Evolutionary conservation across 2,113 vertebrate species (phyloP).

Genomic region (Tragelaphus buxtoni): DNA sequence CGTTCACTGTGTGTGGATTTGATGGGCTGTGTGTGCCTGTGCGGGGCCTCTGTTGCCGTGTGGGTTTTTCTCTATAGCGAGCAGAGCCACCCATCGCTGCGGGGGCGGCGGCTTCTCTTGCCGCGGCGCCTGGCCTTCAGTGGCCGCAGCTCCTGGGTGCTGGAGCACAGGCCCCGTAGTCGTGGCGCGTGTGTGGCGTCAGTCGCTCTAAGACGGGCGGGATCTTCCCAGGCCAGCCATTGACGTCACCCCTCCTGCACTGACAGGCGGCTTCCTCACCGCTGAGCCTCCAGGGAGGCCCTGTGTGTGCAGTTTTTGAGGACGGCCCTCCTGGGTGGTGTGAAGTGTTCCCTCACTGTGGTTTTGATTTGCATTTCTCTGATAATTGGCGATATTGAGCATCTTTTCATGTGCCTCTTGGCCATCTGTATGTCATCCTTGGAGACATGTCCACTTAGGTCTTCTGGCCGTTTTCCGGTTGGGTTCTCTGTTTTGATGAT

Average conservation of each 20-base stretch:
- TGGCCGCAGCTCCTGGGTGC: too few species aligned
- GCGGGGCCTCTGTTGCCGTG: background rate
- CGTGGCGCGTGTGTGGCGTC: accelerated
- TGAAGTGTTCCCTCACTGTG: background rate
- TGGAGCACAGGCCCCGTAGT: background rate
- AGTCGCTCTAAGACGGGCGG: background rate
- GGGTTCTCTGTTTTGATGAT: background rate
- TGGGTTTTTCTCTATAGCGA: background rate
- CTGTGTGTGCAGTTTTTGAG: background rate
- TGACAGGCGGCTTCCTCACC: background rate
- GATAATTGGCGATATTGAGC: background rate
- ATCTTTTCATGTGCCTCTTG: background rate
- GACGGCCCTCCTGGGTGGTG: background rate
- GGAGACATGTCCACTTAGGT: background rate
- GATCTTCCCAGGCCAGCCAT: background rate
- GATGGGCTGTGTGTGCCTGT: background rate
- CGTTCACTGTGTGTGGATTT: background rate
- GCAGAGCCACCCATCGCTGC: background rate
- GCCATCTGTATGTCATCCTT: background rate
- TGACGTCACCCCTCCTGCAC: background rate
- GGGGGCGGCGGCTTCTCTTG: background rate
- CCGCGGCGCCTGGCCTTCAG: accelerated
- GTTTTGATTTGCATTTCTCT: background rate
- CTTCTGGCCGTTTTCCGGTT: background rate
- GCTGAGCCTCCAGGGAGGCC: background rate